Evolutionary conservation across 2,797 vertebrate genomes (phyloP).

Genomic region (Antrozous pallidus): DNA sequence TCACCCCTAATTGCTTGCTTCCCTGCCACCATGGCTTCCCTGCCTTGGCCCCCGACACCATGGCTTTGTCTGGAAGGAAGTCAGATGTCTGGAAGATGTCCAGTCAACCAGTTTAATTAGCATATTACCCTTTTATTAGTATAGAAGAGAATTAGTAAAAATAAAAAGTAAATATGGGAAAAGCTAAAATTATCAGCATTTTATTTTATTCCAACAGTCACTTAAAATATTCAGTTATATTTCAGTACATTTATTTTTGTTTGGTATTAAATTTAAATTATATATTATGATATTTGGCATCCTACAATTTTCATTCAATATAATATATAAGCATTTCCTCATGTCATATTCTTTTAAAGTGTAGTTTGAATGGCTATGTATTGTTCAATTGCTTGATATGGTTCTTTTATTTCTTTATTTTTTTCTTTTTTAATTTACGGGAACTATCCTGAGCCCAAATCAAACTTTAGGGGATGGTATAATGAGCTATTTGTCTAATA

Average conservation of each 20-base stretch:
- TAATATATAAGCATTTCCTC: not conserved
- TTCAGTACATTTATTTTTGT: not conserved
- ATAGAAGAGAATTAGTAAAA: not conserved
- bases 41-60: too few relatives aligned
- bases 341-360: not conserved
- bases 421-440: not conserved
- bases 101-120: too few relatives aligned
- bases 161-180: not conserved
- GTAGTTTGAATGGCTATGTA: not conserved
- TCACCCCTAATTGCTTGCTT: too few relatives aligned
- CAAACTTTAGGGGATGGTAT: constrained; percentile 8
- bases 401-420: too few relatives aligned
- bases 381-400: not conserved
- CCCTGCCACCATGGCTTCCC: too few relatives aligned
- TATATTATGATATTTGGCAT: not conserved
- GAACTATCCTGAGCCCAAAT: not conserved
- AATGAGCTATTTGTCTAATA: constrained; percentile 54
- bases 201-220: not conserved
- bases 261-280: not conserved
- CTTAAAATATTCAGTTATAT: not conserved
- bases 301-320: not conserved
- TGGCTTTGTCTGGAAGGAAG: too few relatives aligned
- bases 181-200: not conserved
- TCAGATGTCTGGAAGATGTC: too few relatives aligned
- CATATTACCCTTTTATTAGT: too few relatives aligned